These are phyloP conservation scores for Drosophila trichaetosa DNA, from an alignment of 2,888 invertebrate species.

Conservation along the genomic window DNA sequence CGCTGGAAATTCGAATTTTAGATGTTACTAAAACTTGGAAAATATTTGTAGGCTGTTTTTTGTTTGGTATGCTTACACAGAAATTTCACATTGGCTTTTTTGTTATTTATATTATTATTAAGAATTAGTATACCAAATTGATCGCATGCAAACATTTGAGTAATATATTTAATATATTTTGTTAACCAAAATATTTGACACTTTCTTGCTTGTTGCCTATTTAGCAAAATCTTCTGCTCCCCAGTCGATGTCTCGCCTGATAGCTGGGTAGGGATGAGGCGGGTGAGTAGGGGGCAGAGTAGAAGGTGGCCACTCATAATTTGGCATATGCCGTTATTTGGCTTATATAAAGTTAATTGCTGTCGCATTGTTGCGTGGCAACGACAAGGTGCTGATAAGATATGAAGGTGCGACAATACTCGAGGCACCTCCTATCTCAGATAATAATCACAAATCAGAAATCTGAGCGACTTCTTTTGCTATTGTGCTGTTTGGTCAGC, in stretches of 20 bases:
- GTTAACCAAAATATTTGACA: neutral
- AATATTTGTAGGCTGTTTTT: too few relatives aligned
- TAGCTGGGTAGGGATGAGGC: neutral
- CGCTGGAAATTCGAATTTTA: too few relatives aligned
- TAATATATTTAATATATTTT: neutral
- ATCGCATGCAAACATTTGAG: too few relatives aligned
- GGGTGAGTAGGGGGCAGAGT: neutral
- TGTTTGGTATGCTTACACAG: too few relatives aligned
- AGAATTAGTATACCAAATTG: too few relatives aligned
- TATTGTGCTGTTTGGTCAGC: slow-evolving; percentile 51
- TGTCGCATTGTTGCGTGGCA: slow-evolving; percentile 25
- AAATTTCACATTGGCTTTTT: too few relatives aligned
- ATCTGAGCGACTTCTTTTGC: slow-evolving; percentile 45
- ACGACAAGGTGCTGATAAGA: slow-evolving; percentile 55
- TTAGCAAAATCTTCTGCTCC: neutral
- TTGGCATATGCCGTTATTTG: slow-evolving; percentile 38
- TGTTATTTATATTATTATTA: too few relatives aligned
- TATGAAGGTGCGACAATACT: slow-evolving; percentile 29
- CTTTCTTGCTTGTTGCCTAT: neutral
- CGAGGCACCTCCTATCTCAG: slow-evolving; percentile 35
- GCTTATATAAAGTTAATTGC: slow-evolving; percentile 49
- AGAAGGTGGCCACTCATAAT: neutral
- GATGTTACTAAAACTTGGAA: too few relatives aligned
- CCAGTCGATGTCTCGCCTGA: slow-evolving; percentile 5
- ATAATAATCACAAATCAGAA: slow-evolving; percentile 55